Evolutionary conservation across 2,797 vertebrate genomes (phyloP).

Genomic region (Peromyscus aztecus): DNA sequence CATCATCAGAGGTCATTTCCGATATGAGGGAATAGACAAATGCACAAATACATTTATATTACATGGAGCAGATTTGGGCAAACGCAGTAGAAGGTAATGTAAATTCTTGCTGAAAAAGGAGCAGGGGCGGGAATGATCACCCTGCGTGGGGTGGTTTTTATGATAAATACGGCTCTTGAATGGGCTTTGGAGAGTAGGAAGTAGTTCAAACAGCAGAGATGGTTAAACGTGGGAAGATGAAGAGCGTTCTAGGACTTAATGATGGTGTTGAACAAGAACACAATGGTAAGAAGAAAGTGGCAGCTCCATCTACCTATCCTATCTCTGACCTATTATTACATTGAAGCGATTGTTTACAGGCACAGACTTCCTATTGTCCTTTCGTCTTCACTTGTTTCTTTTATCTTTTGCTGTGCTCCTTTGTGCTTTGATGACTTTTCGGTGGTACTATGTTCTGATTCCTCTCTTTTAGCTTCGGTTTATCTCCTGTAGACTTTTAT

Average conservation of each 20-base stretch:
- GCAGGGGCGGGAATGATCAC: not conserved
- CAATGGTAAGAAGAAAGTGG: not conserved
- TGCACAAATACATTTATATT: slow-evolving; percentile 14
- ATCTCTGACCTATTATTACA: not conserved
- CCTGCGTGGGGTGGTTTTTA: not conserved
- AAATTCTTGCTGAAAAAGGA: not conserved
- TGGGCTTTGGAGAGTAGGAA: not conserved
- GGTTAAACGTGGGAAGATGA: not conserved
- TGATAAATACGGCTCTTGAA: not conserved
- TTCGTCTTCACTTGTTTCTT: not conserved
- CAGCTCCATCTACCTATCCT: not conserved
- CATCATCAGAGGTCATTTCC: not conserved
- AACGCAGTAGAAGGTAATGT: not conserved
- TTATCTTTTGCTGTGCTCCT: not conserved
- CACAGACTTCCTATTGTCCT: not conserved
- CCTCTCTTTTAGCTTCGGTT: not conserved
- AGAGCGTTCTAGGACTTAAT: not conserved
- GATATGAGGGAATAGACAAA: slow-evolving; percentile 9
- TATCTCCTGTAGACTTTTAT: not conserved
- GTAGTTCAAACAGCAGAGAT: slow-evolving; percentile 28
- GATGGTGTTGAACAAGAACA: not conserved
- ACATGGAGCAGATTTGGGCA: not conserved
- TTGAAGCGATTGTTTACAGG: not conserved
- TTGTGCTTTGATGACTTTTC: not conserved
- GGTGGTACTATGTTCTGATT: not conserved